These are phyloP conservation scores for Girardinichthys multiradiatus DNA, from an alignment of 2,113 vertebrate genomes.

Conservation along the genomic window DNA sequence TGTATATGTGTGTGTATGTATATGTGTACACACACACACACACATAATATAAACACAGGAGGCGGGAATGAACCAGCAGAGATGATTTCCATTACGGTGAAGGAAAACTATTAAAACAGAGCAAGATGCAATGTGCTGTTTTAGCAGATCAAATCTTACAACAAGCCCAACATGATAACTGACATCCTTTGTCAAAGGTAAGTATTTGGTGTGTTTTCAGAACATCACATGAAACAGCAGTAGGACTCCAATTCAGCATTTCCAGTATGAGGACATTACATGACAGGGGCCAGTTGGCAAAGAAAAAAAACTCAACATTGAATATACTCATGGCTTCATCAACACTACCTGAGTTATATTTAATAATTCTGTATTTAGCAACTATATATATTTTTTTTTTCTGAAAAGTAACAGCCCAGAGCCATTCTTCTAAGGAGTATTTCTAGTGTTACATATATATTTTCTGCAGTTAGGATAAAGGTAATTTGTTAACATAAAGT, in stretches of 20 bases:
- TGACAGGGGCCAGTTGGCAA: slow-evolving; percentile 59
- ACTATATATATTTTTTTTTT: slow-evolving; percentile 49
- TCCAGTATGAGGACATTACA: slow-evolving; percentile 50
- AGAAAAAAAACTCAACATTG: slow-evolving; percentile 44
- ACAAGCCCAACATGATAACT: slow-evolving; percentile 29
- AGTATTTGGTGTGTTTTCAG: slow-evolving; percentile 55
- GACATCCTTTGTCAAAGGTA: slow-evolving; percentile 27
- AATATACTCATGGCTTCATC: slow-evolving; percentile 80
- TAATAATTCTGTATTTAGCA: slow-evolving; percentile 72
- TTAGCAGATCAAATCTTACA: neutral
- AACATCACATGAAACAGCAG: slow-evolving; percentile 28
- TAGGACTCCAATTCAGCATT: slow-evolving; percentile 48
- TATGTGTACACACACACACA: too few species aligned
- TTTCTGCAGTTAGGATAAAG: slow-evolving; percentile 71
- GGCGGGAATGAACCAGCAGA: slow-evolving; percentile 33
- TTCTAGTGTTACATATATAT: slow-evolving; percentile 72
- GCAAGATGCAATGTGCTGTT: slow-evolving; percentile 46
- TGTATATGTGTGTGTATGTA: too few species aligned
- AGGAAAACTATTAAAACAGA: slow-evolving; percentile 28
- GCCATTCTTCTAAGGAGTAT: slow-evolving; percentile 76
- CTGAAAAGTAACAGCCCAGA: slow-evolving; percentile 75
- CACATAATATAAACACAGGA: slow-evolving; percentile 29
- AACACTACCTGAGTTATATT: slow-evolving; percentile 83
- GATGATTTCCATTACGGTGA: neutral
- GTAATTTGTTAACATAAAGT: slow-evolving; percentile 82